phyloP scores from a whole-genome alignment of 2,888 invertebrate species.

The Empis stercorea region DNA sequence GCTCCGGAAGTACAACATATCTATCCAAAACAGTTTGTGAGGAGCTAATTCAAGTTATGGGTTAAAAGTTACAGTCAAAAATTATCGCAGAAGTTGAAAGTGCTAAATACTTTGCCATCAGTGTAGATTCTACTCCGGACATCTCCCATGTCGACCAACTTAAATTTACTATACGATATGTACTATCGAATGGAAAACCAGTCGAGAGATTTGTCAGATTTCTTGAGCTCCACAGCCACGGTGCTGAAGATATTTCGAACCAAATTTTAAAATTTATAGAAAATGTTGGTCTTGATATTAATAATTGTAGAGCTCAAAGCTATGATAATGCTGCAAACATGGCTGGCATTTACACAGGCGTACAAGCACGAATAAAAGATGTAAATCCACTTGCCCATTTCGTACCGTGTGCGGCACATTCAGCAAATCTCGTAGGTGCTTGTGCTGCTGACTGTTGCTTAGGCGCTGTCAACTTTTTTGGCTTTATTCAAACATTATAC shows the following conservation, averaged over 20 bases:
- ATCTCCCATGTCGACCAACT: background rate
- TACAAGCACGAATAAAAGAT: slow-evolving; percentile 21
- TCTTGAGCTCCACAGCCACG: slow-evolving; percentile 2
- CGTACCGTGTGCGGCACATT: slow-evolving; percentile 22
- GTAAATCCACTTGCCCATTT: slow-evolving; percentile 20
- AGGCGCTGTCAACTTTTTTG: slow-evolving; percentile 5
- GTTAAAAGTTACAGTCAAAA: background rate
- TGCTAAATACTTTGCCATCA: slow-evolving; percentile 6
- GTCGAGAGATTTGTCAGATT: slow-evolving; percentile 6
- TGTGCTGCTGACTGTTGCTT: slow-evolving; percentile 7
- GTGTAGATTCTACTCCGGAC: slow-evolving; percentile 9
- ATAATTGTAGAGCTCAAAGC: slow-evolving; percentile 7
- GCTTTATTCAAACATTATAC: slow-evolving; percentile 5
- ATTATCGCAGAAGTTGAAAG: background rate
- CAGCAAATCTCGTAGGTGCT: slow-evolving; percentile 21
- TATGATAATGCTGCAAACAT: slow-evolving; percentile 19
- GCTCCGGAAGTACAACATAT: slow-evolving; percentile 2
- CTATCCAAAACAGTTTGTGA: slow-evolving; percentile 2
- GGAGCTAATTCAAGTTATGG: slow-evolving; percentile 2
- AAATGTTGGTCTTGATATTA: background rate
- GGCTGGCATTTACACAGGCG: slow-evolving; percentile 21
- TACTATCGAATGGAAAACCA: background rate
- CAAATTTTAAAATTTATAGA: slow-evolving; percentile 14
- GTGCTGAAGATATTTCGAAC: slow-evolving; percentile 11
- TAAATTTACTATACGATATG: slow-evolving; percentile 6